Base-by-base conservation (phyloP, 2,797 vertebrate genomes). In the Centropyge bicolor region DNA sequence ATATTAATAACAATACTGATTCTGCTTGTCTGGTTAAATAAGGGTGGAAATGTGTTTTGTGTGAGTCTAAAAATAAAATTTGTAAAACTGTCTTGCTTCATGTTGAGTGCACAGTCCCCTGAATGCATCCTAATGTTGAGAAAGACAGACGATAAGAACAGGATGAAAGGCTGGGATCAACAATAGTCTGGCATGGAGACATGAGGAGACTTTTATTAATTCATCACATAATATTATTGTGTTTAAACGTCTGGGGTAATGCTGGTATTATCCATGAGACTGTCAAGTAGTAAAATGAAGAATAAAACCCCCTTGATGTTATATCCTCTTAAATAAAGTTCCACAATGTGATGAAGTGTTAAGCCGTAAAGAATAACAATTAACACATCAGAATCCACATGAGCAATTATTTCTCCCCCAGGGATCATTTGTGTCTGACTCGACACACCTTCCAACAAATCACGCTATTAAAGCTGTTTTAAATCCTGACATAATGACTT, bases 61-160 rank as follows among this genome's bases (percentile, higher is more conserved):
- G 1, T 40, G 68, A 35, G 56, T 61, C 48, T 71, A 66, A 78
- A 78, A 81, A 82, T 81, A 60, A 19, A 17, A 51, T 64, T 35
- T 24, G 27, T 36, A 17, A 20, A 54, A 2, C 38, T 24, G 43
- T 59, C 20, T 24, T 17, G 16, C 40, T 46, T 77, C 22, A 17
- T 41, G 20, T 59, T 35, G 68, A 9, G n/a, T 17, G 20, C 46
- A 60, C 51, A 61, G 56, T 40, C 20, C 12, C 8, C 17, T 14
- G 12, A 41, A 66, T 49, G 38, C 27, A 43, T 57, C 19, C 27
- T 35, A 22, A 57, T 52, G 5, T 19, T 52, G 22, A 49, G 24
- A 69, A 27, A 48, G 45, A 59, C 8, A 6, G 17, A 35, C 48
- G 74, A 82, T 54, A 13, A 41, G 27, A 64, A 3, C 22, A 16